Conservation (phyloP, 37 sponge, comb jelly and placozoan genomes). For the Geodia barretti region DNA sequence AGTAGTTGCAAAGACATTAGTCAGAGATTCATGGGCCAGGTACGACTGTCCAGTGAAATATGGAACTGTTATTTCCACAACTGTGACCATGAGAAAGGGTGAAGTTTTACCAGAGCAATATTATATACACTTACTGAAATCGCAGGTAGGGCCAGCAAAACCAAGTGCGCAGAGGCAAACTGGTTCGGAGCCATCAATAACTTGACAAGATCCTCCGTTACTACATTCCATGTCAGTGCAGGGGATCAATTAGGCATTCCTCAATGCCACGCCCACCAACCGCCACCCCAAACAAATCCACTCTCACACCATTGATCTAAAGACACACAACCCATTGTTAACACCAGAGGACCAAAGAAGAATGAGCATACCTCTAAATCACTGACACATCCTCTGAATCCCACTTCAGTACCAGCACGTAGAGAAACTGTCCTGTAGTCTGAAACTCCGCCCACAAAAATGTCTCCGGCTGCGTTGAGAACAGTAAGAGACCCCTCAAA, state of each 20-base stretch:
- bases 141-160: conserved; percentile 42
- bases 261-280: conserved; percentile 28
- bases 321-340: background rate
- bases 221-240: conserved; percentile 6
- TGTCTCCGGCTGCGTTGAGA: conserved; percentile 28
- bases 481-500: conserved; percentile 24
- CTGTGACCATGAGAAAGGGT: conserved; percentile 2
- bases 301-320: background rate
- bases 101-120: background rate
- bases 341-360: background rate
- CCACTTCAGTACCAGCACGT: conserved; percentile 20
- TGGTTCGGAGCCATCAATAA: conserved; percentile 1
- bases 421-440: conserved; percentile 22
- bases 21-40: conserved; percentile 24
- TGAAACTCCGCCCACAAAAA: conserved; percentile 56
- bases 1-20: conserved; percentile 43
- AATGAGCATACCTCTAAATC: conserved; percentile 19
- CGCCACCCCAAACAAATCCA: conserved; percentile 10
- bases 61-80: conserved; percentile 9
- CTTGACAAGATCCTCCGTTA: conserved; percentile 68
- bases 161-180: conserved; percentile 50
- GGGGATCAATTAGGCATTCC: conserved; percentile 11
- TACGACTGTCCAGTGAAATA: conserved; percentile 40
- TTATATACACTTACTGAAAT: background rate
- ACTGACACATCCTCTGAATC: conserved; percentile 60